A percentile compares a stretch with the other conserved stretches of the same genome.
These are phyloP conservation scores for Mystacides longicornis DNA, from an alignment of 2,888 invertebrate genomes.

Conservation along the genomic window DNA sequence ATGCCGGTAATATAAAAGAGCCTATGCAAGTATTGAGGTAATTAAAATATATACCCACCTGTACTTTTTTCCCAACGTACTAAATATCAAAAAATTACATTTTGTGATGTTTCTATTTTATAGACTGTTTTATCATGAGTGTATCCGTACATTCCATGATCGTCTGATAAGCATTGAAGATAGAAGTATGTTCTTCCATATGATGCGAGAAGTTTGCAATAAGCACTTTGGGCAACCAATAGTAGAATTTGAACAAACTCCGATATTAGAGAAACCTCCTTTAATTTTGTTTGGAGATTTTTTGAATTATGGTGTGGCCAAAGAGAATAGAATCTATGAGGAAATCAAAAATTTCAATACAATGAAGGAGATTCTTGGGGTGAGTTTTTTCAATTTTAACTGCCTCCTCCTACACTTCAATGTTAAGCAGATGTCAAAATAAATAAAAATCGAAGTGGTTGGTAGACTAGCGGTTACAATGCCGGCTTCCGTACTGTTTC, in stretches of 20 bases:
- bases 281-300: conserved; percentile 81
- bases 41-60: not conserved
- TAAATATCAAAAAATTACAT: not conserved
- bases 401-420: too few species aligned
- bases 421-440: too few species aligned
- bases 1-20: conserved; percentile 60
- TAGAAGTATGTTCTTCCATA: conserved; percentile 67
- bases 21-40: conserved; percentile 62
- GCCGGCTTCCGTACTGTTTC: too few species aligned
- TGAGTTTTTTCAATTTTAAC: too few species aligned
- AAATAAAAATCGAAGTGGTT: too few species aligned
- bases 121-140: conserved; percentile 80
- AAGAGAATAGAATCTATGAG: conserved; percentile 70
- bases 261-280: conserved; percentile 55
- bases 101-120: not conserved
- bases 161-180: conserved; percentile 77
- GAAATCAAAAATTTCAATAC: conserved; percentile 71
- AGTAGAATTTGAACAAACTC: conserved; percentile 51
- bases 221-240: conserved; percentile 56
- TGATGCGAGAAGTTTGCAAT: conserved; percentile 61
- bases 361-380: conserved; percentile 62
- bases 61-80: not conserved
- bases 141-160: conserved; percentile 86
- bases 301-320: conserved; percentile 63
- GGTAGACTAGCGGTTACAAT: too few species aligned